phyloP scores from a whole-genome alignment of 2,888 invertebrate species.

The Netelia fuscicornis region DNA sequence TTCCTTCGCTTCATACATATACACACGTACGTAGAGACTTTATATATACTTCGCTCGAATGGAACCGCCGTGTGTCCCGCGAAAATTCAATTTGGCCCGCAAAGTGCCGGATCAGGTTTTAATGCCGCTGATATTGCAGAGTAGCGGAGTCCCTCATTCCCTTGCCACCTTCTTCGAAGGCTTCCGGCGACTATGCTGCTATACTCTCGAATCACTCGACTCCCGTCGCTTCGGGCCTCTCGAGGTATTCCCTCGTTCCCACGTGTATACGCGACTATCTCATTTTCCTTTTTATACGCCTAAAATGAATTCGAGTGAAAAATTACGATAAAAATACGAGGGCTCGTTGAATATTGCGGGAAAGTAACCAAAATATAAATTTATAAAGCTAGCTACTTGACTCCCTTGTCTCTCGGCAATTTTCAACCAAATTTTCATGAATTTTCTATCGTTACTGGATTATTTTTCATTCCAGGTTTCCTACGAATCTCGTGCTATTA shows the following conservation, averaged over 20 bases:
- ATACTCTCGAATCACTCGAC: neutral
- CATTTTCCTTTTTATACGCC: too few species aligned
- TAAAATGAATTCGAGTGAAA: too few species aligned
- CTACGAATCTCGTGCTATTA: slow-evolving; percentile 27
- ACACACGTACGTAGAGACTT: neutral
- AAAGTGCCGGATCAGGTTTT: slow-evolving; percentile 79
- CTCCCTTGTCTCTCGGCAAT: neutral
- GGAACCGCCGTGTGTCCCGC: slow-evolving; percentile 53
- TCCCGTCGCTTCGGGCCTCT: neutral
- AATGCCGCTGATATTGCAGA: slow-evolving; percentile 75
- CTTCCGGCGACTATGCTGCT: slow-evolving; percentile 17
- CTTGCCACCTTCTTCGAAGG: slow-evolving; percentile 29
- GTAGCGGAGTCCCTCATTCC: neutral
- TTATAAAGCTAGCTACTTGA: too few species aligned
- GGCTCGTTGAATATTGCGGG: too few species aligned
- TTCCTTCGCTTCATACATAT: slow-evolving; percentile 3
- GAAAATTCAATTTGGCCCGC: slow-evolving; percentile 77
- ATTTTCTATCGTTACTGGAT: neutral
- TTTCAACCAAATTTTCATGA: slow-evolving; percentile 12
- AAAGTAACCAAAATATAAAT: too few species aligned
- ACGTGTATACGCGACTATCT: too few species aligned
- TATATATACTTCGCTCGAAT: slow-evolving; percentile 32
- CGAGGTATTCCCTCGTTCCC: neutral
- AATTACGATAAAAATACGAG: too few species aligned
- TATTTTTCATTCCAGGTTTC: neutral